These are phyloP conservation scores for Erythrocercus mccallii DNA, from an alignment of 2,113 vertebrate species.

Conservation along the genomic window DNA sequence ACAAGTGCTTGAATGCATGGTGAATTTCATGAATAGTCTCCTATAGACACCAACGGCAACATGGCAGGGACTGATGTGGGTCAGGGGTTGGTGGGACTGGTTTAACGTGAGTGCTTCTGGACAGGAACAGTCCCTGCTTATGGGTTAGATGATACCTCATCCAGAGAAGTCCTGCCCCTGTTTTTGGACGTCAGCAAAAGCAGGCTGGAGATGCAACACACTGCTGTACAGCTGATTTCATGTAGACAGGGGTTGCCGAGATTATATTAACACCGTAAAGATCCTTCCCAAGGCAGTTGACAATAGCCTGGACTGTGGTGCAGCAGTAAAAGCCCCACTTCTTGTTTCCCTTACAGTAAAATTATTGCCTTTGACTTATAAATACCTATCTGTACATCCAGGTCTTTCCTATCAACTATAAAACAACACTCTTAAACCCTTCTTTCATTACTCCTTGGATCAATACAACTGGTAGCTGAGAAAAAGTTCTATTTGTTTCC, in stretches of 20 bases:
- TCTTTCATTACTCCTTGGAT: not conserved
- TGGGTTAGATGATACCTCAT: not conserved
- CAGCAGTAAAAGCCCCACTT: not conserved
- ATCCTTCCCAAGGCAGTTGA: not conserved
- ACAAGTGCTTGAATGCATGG: not conserved
- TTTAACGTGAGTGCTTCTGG: not conserved
- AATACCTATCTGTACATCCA: not conserved
- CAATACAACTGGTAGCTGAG: not conserved
- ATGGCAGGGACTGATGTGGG: not conserved
- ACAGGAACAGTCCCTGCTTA: not conserved
- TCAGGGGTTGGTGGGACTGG: not conserved
- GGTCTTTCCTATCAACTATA: not conserved
- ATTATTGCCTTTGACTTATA: not conserved
- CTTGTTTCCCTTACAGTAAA: not conserved
- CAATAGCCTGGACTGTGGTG: not conserved
- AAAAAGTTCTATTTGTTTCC: not conserved
- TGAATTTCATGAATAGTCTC: not conserved
- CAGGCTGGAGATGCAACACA: not conserved
- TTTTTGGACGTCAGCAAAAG: not conserved
- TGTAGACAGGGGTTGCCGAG: not conserved
- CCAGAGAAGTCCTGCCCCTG: not conserved
- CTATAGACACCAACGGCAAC: accelerated
- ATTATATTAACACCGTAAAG: not conserved
- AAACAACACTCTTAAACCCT: not conserved
- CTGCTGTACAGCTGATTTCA: not conserved